phyloP scores from a whole-genome alignment of 2,797 vertebrate species.

The Fringilla coelebs region DNA sequence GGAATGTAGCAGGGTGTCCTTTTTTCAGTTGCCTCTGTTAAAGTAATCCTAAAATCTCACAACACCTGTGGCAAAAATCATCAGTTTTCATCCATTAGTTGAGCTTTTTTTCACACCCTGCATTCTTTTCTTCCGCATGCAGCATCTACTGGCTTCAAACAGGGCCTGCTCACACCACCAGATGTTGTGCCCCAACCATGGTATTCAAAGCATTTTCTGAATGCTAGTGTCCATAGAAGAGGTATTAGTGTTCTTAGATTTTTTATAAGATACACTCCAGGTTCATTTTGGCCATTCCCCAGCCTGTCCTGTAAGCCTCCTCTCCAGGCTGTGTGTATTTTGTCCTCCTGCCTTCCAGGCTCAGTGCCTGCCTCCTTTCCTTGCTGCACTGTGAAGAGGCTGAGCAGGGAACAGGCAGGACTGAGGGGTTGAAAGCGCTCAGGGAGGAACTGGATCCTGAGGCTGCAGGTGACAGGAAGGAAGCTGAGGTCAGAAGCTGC shows the following conservation, averaged over 20 bases:
- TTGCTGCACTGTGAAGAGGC: background rate
- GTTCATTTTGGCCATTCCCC: background rate
- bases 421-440: background rate
- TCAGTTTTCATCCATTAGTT: background rate
- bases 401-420: background rate
- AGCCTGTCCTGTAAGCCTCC: background rate
- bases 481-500: background rate
- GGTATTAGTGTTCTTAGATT: background rate
- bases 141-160: background rate
- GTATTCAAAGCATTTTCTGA: background rate
- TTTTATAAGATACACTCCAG: background rate
- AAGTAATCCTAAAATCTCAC: background rate
- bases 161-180: background rate
- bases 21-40: background rate
- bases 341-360: background rate
- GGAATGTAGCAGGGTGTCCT: background rate
- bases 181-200: background rate
- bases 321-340: background rate
- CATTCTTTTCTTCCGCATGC: background rate
- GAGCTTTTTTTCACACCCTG: background rate
- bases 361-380: background rate
- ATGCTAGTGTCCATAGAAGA: background rate
- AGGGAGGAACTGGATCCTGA: background rate
- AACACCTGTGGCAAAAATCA: background rate
- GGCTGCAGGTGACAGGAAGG: background rate